Evolutionary conservation across 1,140 invertebrate species (phyloP).

Genomic region (Macrobrachium nipponense): DNA sequence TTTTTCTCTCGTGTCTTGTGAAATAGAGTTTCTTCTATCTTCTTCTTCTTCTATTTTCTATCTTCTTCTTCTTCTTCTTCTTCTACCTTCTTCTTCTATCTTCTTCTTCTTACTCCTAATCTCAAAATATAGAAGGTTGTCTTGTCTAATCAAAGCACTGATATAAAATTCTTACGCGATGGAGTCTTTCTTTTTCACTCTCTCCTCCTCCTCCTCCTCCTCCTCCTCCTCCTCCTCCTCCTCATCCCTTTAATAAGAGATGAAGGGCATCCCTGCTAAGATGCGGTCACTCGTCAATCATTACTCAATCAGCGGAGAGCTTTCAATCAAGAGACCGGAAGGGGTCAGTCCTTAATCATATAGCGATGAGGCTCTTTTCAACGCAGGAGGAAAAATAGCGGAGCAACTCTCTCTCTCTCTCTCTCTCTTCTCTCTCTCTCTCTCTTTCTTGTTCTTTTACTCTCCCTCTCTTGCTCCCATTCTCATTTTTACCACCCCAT

Average conservation of each 20-base stretch:
- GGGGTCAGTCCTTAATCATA: too few species aligned
- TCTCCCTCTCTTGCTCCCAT: not conserved
- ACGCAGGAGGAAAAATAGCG: not conserved
- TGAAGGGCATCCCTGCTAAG: too few species aligned
- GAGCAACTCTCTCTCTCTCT: not conserved
- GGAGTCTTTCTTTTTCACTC: not conserved
- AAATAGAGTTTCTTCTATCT: not conserved
- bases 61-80: not conserved
- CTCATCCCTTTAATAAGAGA: not conserved
- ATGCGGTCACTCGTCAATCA: too few species aligned
- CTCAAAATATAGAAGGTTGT: too few species aligned
- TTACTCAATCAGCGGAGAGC: too few species aligned
- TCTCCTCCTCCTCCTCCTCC: not conserved
- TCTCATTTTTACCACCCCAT: not conserved
- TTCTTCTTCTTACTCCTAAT: too few species aligned
- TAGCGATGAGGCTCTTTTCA: too few species aligned
- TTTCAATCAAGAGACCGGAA: too few species aligned
- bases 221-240: not conserved
- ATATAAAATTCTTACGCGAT: too few species aligned
- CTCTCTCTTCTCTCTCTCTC: conserved; percentile 6
- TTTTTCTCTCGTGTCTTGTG: too few species aligned
- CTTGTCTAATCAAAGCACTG: too few species aligned
- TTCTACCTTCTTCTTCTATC: not conserved
- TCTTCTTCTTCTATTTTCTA: not conserved
- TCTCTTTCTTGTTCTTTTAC: not conserved